Percentiles rank a stretch among this genome's conserved stretches.
phyloP scores from a whole-genome alignment of 2,113 vertebrate genomes.

The Columbina picui region DNA sequence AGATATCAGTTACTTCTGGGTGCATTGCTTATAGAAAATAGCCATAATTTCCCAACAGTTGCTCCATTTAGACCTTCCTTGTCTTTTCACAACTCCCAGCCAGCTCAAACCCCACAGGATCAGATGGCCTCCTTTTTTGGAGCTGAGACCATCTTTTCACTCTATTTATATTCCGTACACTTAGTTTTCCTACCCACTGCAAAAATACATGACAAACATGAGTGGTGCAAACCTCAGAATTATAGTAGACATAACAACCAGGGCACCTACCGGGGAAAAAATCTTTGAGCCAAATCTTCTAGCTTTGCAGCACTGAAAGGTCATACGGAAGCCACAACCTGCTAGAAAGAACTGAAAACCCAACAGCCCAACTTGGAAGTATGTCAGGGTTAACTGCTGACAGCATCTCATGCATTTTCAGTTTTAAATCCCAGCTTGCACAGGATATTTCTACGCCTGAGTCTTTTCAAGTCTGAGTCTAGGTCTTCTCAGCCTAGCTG shows the following conservation, averaged over 20 bases:
- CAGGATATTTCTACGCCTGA: neutral
- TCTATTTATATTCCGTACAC: neutral
- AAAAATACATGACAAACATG: neutral
- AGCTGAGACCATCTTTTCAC: neutral
- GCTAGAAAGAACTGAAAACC: neutral
- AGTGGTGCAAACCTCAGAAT: neutral
- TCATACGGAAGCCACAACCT: neutral
- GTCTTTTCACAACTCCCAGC: neutral
- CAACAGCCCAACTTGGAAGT: neutral
- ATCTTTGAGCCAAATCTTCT: neutral
- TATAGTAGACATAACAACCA: neutral
- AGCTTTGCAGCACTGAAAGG: neutral
- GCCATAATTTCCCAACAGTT: neutral
- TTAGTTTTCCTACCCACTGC: neutral
- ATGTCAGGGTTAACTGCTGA: neutral
- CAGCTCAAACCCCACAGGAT: neutral
- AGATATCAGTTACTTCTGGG: neutral
- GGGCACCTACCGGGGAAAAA: neutral
- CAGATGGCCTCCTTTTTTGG: neutral
- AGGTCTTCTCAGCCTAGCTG: neutral
- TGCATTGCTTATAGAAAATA: neutral
- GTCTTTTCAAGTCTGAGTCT: neutral
- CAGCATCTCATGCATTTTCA: neutral
- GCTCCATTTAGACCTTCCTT: neutral
- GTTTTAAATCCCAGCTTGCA: neutral